Conservation (phyloP, 2,113 vertebrate genomes). For the Monopterus albus region DNA sequence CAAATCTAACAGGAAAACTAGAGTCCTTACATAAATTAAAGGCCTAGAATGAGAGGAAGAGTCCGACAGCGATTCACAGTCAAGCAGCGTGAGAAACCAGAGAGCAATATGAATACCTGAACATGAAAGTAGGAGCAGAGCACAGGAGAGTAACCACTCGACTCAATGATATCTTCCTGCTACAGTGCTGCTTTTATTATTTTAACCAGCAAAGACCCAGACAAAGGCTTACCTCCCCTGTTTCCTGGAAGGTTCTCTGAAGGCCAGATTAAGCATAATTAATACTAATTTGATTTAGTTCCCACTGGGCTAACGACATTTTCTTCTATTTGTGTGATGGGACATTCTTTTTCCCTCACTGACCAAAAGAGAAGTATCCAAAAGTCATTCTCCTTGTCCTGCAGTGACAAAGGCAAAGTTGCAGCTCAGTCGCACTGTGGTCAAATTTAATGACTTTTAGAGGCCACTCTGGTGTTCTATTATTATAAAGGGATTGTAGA, state of each 20-base stretch:
- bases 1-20: too few relatives aligned
- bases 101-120: too few relatives aligned
- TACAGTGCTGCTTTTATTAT: constrained; percentile 49
- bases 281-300: constrained; percentile 76
- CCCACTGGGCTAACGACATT: constrained; percentile 52
- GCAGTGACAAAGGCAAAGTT: constrained; percentile 61
- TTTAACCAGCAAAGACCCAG: constrained; percentile 53
- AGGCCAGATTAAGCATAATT: constrained; percentile 77
- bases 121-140: too few relatives aligned
- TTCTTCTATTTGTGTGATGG: constrained; percentile 32
- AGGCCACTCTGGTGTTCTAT: constrained; percentile 49
- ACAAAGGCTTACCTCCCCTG: constrained; percentile 64
- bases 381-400: constrained; percentile 50
- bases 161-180: constrained; percentile 39
- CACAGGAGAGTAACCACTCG: too few relatives aligned
- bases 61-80: too few relatives aligned
- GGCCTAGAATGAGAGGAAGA: too few relatives aligned
- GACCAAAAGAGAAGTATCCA: constrained; percentile 51
- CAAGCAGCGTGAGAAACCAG: too few relatives aligned
- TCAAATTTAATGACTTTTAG: constrained; percentile 71
- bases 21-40: too few relatives aligned
- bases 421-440: constrained; percentile 58
- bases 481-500: constrained; percentile 62
- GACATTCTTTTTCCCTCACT: constrained; percentile 38
- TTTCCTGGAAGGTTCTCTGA: constrained; percentile 66